phyloP scores from a whole-genome alignment of 2,797 vertebrate species.

The Thamnophis elegans region DNA sequence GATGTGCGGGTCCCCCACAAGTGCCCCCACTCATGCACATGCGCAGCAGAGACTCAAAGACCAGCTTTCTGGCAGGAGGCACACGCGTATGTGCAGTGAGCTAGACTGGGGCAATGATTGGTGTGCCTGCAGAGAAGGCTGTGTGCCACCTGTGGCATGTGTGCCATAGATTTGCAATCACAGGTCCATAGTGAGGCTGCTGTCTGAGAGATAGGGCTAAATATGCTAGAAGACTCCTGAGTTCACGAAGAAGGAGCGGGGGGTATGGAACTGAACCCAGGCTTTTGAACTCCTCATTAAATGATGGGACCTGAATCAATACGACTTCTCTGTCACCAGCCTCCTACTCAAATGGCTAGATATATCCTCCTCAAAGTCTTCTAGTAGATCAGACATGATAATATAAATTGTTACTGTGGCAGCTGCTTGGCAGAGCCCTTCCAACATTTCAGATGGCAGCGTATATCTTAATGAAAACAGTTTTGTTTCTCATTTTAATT shows the following conservation, averaged over 20 bases:
- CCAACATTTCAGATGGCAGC: constrained; percentile 34
- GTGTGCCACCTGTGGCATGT: too few species aligned
- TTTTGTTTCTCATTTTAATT: constrained; percentile 44
- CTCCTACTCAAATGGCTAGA: neutral
- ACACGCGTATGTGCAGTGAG: too few species aligned
- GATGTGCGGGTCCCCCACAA: too few species aligned
- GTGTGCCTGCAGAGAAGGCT: too few species aligned
- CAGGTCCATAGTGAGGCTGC: neutral
- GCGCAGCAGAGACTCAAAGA: too few species aligned
- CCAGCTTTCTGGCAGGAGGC: too few species aligned
- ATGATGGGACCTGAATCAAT: constrained; percentile 18
- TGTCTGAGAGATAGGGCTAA: neutral
- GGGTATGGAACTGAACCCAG: constrained; percentile 10
- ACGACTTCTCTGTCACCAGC: constrained; percentile 8
- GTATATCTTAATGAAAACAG: constrained; percentile 53
- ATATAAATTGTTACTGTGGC: constrained; percentile 32
- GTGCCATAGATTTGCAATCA: too few species aligned
- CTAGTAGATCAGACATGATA: constrained; percentile 54
- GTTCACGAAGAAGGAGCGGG: constrained; percentile 14
- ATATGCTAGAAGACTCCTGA: neutral
- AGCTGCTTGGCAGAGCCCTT: constrained; percentile 40
- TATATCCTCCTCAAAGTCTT: constrained; percentile 43
- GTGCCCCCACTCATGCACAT: too few species aligned
- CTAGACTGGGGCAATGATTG: too few species aligned
- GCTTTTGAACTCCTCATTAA: neutral